Evolutionary conservation across 1,140 invertebrate genomes (phyloP), one percentile per base, ranked within the genome.

Genomic region (Ooceraea biroi): DNA sequence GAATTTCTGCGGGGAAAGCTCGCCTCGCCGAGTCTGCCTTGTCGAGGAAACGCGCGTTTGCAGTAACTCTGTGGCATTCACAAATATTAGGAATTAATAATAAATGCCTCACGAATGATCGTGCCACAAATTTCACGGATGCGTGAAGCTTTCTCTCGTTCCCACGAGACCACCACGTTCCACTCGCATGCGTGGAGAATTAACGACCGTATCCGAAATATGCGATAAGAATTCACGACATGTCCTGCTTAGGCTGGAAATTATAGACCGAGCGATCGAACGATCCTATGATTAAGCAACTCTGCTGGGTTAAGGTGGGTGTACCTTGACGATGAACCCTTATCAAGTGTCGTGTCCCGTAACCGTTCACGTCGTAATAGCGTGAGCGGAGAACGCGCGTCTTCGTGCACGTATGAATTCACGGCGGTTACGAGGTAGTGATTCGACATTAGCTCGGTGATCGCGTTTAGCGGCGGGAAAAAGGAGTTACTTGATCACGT

Each of bases 401-500:
- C 73, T 50, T 55, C 12, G 10, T 14, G 48, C 17, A 41, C 1
- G 27, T 65, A 52, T 12, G 25, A 66, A 50, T 25, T 68, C 25
- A 19, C 12, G 17, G 17, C 44, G 14, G 30, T 50, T 66, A 52
- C 11, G 19, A 36, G 11, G 11, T 14, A 27, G 30, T 27, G 61
- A 78, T 55, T 44, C 0, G 10, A 55, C 19, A 65, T 22, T 36
- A 44, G 17, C 17, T 55, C 61, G 30, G 48, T n/a, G 25, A 2
- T 46, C 14, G 41, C 19, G 44, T 66, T 66, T 66, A 66, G 25
- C 0, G 10, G 19, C 1, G 27, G 58, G 58, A 50, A 48, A 17
- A 60, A 14, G 25, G 11, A 46, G 50, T 27, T 55, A 78, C 60
- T 73, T 48, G 52, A 73, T 73, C 48, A 82, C n/a, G 58, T 27